A percentile compares a stretch with the other conserved stretches of the same genome.
phyloP scores from a whole-genome alignment of 2,113 vertebrate species.

The rat (Rattus norvegicus) region GRCr8 NC_086033.1:4124001-4124500 shows the following conservation, averaged over 20 bases:
- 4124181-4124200: neutral
- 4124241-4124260: neutral
- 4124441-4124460: neutral
- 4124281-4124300: neutral
- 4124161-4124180: neutral
- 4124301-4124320: neutral
- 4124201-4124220: neutral
- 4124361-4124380: neutral
- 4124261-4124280: neutral
- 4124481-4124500: too few relatives aligned
- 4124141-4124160: too few relatives aligned
- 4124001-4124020: neutral
- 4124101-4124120: neutral
- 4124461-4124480: neutral
- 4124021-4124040: neutral
- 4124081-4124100: neutral
- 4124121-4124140: neutral
- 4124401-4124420: neutral
- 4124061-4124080: neutral
- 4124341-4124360: neutral
- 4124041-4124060: neutral
- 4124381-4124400: neutral
- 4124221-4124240: neutral
- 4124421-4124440: neutral
- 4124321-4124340: neutral